These are phyloP conservation scores for Cantharis rustica DNA, from an alignment of 2,888 invertebrate species.

Conservation along the genomic window DNA sequence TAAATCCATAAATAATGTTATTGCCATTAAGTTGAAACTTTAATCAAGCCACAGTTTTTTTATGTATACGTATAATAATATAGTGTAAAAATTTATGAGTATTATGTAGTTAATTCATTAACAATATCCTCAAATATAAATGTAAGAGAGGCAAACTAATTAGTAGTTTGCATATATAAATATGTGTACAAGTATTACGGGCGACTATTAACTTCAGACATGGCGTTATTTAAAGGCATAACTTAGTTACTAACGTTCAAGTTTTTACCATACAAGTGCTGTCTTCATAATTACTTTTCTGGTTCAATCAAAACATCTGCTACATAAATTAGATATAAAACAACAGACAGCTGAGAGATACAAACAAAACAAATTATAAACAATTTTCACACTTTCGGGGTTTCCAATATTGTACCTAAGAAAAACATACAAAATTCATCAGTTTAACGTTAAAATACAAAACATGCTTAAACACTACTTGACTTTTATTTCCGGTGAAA, in stretches of 20 bases:
- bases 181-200: conserved; percentile 20
- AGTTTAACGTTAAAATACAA: no score
- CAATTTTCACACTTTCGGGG: conserved; percentile 13
- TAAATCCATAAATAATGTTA: background rate
- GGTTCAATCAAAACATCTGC: conserved; percentile 40
- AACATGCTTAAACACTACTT: no score
- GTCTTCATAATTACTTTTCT: conserved; percentile 35
- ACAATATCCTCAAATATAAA: conserved; percentile 29
- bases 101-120: conserved; percentile 29
- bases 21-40: background rate
- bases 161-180: conserved; percentile 35
- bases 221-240: conserved; percentile 33
- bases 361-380: conserved; percentile 31
- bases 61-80: conserved; percentile 16
- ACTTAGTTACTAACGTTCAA: conserved; percentile 28
- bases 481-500: no score
- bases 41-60: conserved; percentile 9
- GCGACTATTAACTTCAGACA: conserved; percentile 30
- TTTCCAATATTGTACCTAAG: conserved; percentile 1
- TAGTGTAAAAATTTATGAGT: conserved; percentile 9
- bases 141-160: conserved; percentile 28
- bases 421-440: background rate
- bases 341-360: conserved; percentile 31
- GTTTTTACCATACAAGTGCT: conserved; percentile 34
- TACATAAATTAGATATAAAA: conserved; percentile 36